Conservation (phyloP, 2,113 vertebrate species). For the Oceanites oceanicus region DNA sequence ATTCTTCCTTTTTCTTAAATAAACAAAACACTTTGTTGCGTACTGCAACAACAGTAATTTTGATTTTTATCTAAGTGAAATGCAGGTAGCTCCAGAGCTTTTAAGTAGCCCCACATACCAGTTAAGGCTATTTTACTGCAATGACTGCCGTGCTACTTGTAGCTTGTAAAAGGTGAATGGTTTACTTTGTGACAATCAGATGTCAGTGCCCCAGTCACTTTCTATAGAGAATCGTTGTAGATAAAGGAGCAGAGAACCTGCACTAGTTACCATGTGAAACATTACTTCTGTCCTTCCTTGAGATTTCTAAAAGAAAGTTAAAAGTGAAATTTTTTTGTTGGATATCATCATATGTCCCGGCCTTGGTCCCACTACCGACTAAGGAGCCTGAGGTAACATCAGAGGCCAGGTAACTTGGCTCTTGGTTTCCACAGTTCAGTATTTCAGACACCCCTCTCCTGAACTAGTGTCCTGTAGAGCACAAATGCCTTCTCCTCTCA, state of each 20-base stretch:
- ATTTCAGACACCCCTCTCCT: background rate
- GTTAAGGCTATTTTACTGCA: background rate
- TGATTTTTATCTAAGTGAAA: background rate
- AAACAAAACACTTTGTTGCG: background rate
- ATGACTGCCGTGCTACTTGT: background rate
- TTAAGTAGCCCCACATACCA: background rate
- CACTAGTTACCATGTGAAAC: background rate
- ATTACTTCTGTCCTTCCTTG: background rate
- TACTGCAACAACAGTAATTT: background rate
- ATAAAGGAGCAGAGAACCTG: background rate
- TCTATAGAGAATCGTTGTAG: fast-evolving
- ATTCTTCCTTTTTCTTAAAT: background rate
- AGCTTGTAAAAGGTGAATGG: background rate
- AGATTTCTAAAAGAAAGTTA: background rate
- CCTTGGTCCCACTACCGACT: background rate
- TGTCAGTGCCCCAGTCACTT: background rate
- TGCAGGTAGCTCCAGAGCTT: background rate
- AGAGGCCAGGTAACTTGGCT: background rate
- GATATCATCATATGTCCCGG: fast-evolving
- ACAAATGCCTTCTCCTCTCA: background rate
- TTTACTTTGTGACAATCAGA: background rate
- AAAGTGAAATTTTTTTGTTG: background rate
- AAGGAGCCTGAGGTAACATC: background rate
- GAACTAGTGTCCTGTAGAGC: background rate
- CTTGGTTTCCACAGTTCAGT: background rate